Base-by-base conservation (phyloP, 2,797 vertebrate species). In the Rhinichthys osculus region DNA sequence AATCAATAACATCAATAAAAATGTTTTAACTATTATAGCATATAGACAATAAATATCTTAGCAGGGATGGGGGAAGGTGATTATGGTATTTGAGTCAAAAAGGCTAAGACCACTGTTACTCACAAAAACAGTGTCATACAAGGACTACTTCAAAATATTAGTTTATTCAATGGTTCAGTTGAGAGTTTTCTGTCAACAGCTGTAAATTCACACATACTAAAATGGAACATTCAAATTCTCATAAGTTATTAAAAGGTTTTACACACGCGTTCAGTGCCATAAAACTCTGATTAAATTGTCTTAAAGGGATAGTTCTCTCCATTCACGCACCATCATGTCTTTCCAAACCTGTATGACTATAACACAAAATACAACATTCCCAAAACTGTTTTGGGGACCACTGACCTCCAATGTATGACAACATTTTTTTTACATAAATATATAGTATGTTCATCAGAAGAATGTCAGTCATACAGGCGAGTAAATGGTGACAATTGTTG, bases 131-230 rank as follows among this genome's bases (percentile, higher is more conserved):
- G 3, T 54, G 11, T 59, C 35, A 57, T 57, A 44, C 64, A 71
- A 62, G 8, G 30, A 47, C 27, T 62, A 67, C 8, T 79, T 6
- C 54, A 72, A 85, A 85, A 85, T 85, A 62, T 71, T 64, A 1
- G 3, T 85, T 85, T 79, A 85, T 85, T 85, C 52, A 70, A 47
- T 23, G 27, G 10, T 47, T 83, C 52, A 82, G 17, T 44, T 54
- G 4, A 70, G 40, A 73, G 13, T 59, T 78, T 66, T 27, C 27
- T 44, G 73, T 84, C 64, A 78, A 71, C n/a, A 54, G 47, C 17
- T 69, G 47, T 30, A 77, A 67, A 80, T 47, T 81, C 72, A 70
- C 35, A 38, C 16, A 70, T 23, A 54, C n/a, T 69, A 67, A 21
- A 54, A 83, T 27, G 72, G 33, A 84, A 54, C 33, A 69, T 77